Evolutionary conservation across 30 jellyfish, hydroid and myxozoan genomes (phyloP).

Genomic region (Nemopilema nomurai): DNA sequence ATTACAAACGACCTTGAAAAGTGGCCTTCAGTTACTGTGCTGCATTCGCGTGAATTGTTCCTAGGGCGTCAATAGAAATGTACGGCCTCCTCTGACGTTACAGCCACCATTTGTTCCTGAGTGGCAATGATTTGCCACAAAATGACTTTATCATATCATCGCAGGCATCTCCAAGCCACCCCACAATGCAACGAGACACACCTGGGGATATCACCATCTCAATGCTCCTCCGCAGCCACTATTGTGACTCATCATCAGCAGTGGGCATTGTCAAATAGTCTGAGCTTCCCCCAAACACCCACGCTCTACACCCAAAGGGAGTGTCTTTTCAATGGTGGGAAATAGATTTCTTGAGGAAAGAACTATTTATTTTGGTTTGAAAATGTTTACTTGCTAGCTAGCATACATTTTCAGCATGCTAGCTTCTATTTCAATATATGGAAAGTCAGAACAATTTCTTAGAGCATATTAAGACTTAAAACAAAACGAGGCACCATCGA

Average conservation of each 20-base stretch:
- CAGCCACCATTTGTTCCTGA: not conserved
- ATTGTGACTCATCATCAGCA: not conserved
- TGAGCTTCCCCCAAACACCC: too few species aligned
- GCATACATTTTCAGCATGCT: too few species aligned
- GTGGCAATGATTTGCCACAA: not conserved
- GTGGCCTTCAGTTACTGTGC: not conserved
- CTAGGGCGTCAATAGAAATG: not conserved
- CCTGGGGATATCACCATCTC: slow-evolving; percentile 17
- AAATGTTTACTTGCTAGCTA: too few species aligned
- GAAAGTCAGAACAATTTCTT: too few species aligned
- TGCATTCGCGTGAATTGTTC: not conserved
- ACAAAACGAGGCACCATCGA: too few species aligned
- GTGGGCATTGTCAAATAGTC: too few species aligned
- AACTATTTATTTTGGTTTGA: too few species aligned
- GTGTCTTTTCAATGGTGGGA: too few species aligned
- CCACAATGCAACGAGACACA: slow-evolving; percentile 3
- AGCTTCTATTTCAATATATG: too few species aligned
- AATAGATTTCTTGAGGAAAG: too few species aligned
- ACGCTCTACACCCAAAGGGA: too few species aligned
- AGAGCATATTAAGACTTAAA: too few species aligned
- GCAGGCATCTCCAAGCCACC: slow-evolving; percentile 39
- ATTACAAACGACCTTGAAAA: not conserved
- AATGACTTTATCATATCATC: slow-evolving; percentile 21
- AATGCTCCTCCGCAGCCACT: slow-evolving; percentile 1
- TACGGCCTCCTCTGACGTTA: not conserved